Evolutionary conservation across 2,888 invertebrate genomes (phyloP), one percentile per base, ranked within the genome.

Genomic region (Leptinotarsa haldemani): DNA sequence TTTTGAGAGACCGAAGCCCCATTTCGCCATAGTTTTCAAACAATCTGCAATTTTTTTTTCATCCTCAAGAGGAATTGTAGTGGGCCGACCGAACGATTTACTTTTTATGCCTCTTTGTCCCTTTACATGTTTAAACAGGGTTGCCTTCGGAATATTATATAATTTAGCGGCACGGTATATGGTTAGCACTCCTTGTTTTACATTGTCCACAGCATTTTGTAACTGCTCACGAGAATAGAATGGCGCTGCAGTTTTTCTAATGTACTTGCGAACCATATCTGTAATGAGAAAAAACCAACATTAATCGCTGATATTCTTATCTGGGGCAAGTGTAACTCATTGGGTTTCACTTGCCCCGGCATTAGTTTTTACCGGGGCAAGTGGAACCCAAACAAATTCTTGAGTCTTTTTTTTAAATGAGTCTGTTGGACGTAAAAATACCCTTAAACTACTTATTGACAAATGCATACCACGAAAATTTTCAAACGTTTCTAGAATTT

Each of bases 141-240:
- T 73, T 50, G 69, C 25, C 22, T 73, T 69, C n/a, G 56, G 65
- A 46, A 73, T 52, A 53, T 66, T 75, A 71, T 78, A 81, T 48
- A 70, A 16, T 74, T 74, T 72, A 61, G 74, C 47, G 16, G 79
- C 80, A 46, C 71, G 68, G 69, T 73, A 77, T 40, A 58, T 69
- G 20, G 72, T 61, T 58, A 78, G 56, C 61, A 53, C 69, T 53
- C 66, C 73, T 69, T 70, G 64, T 73, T 74, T 71, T 40, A 80
- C 74, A 50, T 74, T 68, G 71, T 74, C 73, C 64, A 78, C 56
- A 76, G 75, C 83, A 61, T 69, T 69, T 64, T 64, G n/a, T 40
- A 69, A 69, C 13, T 69, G 18, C 30, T 69, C 69, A 25, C 58
- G 22, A 25, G 69, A 56, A 69, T 69, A 69, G 22, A 47, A 64